These are phyloP conservation scores for Zaprionus ornatus DNA, from an alignment of 1,140 invertebrate genomes.

Conservation along the genomic window DNA sequence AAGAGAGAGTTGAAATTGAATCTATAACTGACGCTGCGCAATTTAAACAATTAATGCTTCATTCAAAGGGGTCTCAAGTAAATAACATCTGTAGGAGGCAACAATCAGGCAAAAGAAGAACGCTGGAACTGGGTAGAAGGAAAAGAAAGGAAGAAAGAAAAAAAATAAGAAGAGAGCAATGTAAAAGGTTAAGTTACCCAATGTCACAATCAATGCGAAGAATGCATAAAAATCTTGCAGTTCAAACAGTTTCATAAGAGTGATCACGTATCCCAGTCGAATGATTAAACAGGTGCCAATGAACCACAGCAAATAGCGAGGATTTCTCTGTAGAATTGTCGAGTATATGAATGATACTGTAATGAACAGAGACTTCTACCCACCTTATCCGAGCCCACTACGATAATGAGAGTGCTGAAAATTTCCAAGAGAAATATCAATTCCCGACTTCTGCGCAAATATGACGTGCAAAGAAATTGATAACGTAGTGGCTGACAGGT, in stretches of 20 bases:
- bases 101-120: neutral
- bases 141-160: too few relatives aligned
- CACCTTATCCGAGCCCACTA: conserved; percentile 4
- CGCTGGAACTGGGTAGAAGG: neutral
- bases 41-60: neutral
- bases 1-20: neutral
- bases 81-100: neutral
- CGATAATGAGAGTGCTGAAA: neutral
- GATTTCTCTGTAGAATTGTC: neutral
- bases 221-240: neutral
- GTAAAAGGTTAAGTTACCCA: neutral
- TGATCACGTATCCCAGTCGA: neutral
- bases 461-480: neutral
- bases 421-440: neutral
- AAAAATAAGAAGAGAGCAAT: neutral
- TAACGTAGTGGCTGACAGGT: neutral
- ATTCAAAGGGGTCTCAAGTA: neutral
- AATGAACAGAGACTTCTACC: neutral
- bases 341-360: too few relatives aligned
- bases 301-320: neutral
- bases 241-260: neutral
- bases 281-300: neutral
- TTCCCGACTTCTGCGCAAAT: neutral
- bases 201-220: neutral
- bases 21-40: neutral